A percentile compares a stretch with the other conserved stretches of the same genome.
Conservation (phyloP, 2,113 vertebrate species). For the Elachura formosa region DNA sequence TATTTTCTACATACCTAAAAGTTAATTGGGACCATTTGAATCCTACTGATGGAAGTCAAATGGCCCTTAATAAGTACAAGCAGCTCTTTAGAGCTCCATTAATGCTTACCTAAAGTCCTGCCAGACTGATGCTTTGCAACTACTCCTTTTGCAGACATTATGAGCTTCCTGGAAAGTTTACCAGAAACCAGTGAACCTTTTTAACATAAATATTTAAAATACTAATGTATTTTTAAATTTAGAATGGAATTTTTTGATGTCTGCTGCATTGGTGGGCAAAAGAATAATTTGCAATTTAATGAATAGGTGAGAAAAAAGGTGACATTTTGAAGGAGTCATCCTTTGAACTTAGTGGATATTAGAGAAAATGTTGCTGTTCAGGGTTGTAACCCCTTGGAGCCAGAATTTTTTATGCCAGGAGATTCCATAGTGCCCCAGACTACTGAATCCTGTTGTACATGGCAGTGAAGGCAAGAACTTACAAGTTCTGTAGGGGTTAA, state of each 20-base stretch:
- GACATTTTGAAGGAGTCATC: neutral
- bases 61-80: neutral
- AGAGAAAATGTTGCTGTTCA: neutral
- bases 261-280: neutral
- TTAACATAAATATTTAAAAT: slow-evolving; percentile 35
- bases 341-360: neutral
- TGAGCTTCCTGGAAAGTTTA: neutral
- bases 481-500: neutral
- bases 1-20: neutral
- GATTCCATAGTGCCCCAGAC: neutral
- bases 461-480: neutral
- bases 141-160: neutral
- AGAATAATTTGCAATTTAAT: neutral
- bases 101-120: neutral
- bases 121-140: neutral
- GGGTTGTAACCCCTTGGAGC: neutral
- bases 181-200: neutral
- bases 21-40: neutral
- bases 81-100: neutral
- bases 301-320: neutral
- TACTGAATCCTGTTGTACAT: neutral
- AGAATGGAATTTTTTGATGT: neutral
- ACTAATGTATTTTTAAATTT: slow-evolving; percentile 22
- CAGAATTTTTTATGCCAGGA: neutral
- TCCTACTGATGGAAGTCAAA: neutral